Evolutionary conservation across 2,113 vertebrate genomes (phyloP), one percentile per base, ranked within the genome.

Genomic region (Noctilio leporinus): DNA sequence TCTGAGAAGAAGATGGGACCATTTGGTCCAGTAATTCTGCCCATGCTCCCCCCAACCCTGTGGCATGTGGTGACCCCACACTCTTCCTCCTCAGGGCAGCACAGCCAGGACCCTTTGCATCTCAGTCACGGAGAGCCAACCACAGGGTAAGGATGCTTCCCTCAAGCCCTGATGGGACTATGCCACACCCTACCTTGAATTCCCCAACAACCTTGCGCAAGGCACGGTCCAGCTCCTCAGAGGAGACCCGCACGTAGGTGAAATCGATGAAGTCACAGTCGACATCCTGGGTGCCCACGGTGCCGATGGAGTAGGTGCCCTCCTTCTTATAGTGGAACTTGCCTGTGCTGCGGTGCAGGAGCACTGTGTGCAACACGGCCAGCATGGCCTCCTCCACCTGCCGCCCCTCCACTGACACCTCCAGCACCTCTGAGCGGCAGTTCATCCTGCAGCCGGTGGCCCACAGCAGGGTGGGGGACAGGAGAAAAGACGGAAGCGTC

Each of bases 301-400:
- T 99, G 51, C 99, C 99, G 0, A 99, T 99, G 96, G 99, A 99
- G 97, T 99, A 99, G 86, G 99, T 99, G 70, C 99, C 99, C 94
- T 99, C 99, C 96, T 99, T 99, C 97, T 99, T 99, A 98, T 99
- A 99, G 98, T 99, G 99, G 96, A 99, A 99, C 95, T 99, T 99
- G n/a, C 99, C 99, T 0, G 99, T 99, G 98, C 99, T 99, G 91
- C 99, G 99, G 96, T 99, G 99, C 89, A 99, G 98, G 12, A 99
- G 98, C 86, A 99, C 97, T 1, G 99, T 99, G 98, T 99, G 99
- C 57, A 99, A 96, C 94, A 99, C 93, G 0, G 99, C 98, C 96
- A 99, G 95, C 98, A 99, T 99, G 22, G 99, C 99, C 94, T 99
- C 99, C 88, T 99, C 99, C 78, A 99, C 99, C 98, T 99, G 99